These are phyloP conservation scores for Tenebrosternarchus preto DNA, from an alignment of 2,113 vertebrate genomes.

Conservation along the genomic window DNA sequence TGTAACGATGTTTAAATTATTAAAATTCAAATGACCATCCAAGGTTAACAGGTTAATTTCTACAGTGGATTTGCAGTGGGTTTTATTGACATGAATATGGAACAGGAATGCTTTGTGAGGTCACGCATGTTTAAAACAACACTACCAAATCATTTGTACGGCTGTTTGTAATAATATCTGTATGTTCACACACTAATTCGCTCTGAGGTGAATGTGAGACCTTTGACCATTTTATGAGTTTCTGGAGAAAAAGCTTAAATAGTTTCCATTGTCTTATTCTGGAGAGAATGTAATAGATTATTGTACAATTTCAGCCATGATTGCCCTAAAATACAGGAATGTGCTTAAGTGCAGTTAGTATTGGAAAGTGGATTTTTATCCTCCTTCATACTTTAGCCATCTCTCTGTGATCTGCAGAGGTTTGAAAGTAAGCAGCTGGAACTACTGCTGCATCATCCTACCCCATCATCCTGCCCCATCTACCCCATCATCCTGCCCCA, in stretches of 20 bases:
- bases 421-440: slow-evolving; percentile 30
- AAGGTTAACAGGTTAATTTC: too few species aligned
- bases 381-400: slow-evolving; percentile 48
- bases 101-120: too few species aligned
- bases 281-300: slow-evolving; percentile 38
- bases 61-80: too few species aligned
- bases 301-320: slow-evolving; percentile 55
- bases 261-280: slow-evolving; percentile 17
- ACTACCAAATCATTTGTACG: neutral
- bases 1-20: too few species aligned
- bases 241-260: neutral
- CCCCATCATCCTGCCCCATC: too few species aligned
- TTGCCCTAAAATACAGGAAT: slow-evolving; percentile 55
- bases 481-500: too few species aligned
- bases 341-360: slow-evolving; percentile 27
- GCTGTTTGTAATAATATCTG: neutral
- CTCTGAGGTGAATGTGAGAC: neutral
- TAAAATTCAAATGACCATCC: too few species aligned
- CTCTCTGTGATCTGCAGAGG: slow-evolving; percentile 57
- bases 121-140: too few species aligned
- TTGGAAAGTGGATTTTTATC: slow-evolving; percentile 60
- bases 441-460: slow-evolving; percentile 19
- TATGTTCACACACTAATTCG: neutral
- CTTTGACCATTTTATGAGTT: slow-evolving; percentile 5
- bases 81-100: too few species aligned